Base-by-base conservation (phyloP, 2,888 invertebrate species). In the Petrophora chlorosata region DNA sequence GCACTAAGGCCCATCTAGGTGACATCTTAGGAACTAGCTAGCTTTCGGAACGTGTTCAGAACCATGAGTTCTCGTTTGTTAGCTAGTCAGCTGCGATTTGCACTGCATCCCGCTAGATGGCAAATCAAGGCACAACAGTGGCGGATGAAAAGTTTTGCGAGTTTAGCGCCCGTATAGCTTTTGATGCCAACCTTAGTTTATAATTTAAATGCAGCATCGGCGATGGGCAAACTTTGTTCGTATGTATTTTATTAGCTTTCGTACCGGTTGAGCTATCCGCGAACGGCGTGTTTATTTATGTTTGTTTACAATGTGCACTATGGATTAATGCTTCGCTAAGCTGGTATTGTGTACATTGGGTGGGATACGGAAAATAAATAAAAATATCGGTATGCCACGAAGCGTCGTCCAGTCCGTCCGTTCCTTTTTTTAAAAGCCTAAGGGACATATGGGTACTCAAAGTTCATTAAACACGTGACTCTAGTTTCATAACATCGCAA, bases 71-170 rank as follows among this genome's bases (percentile, higher is more conserved):
- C 3, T 17, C 17, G 9, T 2, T 13, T 13, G 1, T 7, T 5
- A 17, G 17, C 10, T 8, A 14, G 7, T 9, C 8, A 9, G 3
- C n/a, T 36, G 15, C 5, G 5, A 5, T 1, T 2, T 15, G 34
- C 16, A 5, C n/a, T 4, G 13, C 42, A 25, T 30, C 19, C 29
- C 49, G 35, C 39, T 44, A 44, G 50, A 44, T 44, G 36, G 35
- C 40, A 29, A 14, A 5, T 29, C 7, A 19, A 25, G 39, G 22
- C 32, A 42, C 33, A 19, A 26, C 26, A 22, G 17, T 5, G 14
- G 9, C 15, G 10, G 2, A 1, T n/a, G 14, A 33, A 43, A 26
- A 42, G 42, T 39, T 49, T 43, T 12, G 29, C 13, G 9, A 28
- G 14, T 34, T 14, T n/a, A 22, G 38, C 17, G 17, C n/a, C 12